Conservation (phyloP, 2,797 vertebrate genomes). For the Tadarida brasiliensis region DNA sequence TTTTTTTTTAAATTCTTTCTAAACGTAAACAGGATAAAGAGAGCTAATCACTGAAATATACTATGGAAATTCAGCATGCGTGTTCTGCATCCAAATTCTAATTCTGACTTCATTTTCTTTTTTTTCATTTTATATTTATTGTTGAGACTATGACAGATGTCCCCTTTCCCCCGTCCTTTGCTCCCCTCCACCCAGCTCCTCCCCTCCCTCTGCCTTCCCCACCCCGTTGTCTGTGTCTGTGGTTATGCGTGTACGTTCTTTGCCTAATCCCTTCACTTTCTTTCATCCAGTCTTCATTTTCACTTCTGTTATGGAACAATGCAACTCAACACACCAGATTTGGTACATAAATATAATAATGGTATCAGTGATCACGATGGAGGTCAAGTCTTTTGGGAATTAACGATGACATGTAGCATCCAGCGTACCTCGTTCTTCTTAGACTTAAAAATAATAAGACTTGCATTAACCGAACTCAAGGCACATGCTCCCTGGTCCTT, state of each 20-base stretch:
- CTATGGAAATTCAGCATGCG: neutral
- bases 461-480: neutral
- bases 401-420: too few relatives aligned
- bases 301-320: accelerated
- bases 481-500: accelerated
- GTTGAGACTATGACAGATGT: too few relatives aligned
- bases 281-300: neutral
- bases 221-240: too few relatives aligned
- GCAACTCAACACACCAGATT: neutral
- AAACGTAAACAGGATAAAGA: neutral
- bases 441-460: neutral
- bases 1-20: neutral
- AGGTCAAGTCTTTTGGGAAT: neutral
- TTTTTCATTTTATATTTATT: too few relatives aligned
- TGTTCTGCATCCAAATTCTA: neutral
- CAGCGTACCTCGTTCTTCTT: neutral
- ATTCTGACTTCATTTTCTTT: too few relatives aligned
- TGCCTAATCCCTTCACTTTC: too few relatives aligned
- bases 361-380: too few relatives aligned
- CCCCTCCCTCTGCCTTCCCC: too few relatives aligned
- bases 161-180: too few relatives aligned
- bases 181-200: too few relatives aligned
- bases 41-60: neutral
- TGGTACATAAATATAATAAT: neutral
- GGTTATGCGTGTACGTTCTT: too few relatives aligned